Evolutionary conservation across 2,888 invertebrate genomes (phyloP).

Genomic region (Drosophila demipolita): DNA sequence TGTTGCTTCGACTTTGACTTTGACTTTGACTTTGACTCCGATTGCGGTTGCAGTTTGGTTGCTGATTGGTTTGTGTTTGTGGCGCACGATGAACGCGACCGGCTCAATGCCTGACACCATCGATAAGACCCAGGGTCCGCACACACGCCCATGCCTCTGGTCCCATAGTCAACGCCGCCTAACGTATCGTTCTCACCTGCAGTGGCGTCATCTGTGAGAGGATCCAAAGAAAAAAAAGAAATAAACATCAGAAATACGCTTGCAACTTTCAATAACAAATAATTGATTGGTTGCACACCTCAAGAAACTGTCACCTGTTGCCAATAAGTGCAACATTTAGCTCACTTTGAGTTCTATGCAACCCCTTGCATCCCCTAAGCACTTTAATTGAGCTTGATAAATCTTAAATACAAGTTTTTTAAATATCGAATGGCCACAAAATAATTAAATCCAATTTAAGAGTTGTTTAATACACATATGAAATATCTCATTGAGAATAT

Average conservation of each 20-base stretch:
- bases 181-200: constrained; percentile 91
- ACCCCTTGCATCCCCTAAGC: background rate
- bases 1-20: constrained; percentile 24
- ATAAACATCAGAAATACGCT: background rate
- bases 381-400: background rate
- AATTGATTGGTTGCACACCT: constrained; percentile 48
- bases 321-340: constrained; percentile 10
- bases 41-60: constrained; percentile 32
- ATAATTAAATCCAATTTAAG: background rate
- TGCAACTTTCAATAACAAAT: background rate
- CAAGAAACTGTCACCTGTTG: constrained; percentile 46
- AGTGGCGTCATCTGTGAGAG: constrained; percentile 87
- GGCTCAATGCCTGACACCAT: constrained; percentile 88
- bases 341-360: background rate
- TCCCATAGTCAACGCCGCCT: constrained; percentile 92
- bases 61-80: constrained; percentile 71
- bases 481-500: background rate
- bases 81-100: constrained; percentile 87
- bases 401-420: no score
- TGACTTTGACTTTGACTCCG: constrained; percentile 8
- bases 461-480: background rate
- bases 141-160: constrained; percentile 96
- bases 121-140: constrained; percentile 91
- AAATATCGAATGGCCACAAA: no score
- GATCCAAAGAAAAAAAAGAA: background rate